These are phyloP conservation scores for Drosophila santomea DNA, from an alignment of 1,140 invertebrate genomes.

Conservation along the genomic window DNA sequence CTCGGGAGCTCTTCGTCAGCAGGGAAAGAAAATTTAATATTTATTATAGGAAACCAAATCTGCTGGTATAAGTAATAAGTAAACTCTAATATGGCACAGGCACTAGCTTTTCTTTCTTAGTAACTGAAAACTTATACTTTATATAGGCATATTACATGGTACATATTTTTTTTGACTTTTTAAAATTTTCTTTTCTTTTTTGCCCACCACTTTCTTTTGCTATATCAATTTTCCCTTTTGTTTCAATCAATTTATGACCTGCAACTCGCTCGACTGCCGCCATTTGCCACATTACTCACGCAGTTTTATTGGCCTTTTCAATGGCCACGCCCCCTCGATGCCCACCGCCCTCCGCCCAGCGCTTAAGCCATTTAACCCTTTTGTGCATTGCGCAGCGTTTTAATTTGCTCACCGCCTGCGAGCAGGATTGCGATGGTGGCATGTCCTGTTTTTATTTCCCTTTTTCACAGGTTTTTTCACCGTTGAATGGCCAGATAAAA, in stretches of 20 bases:
- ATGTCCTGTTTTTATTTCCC: constrained; percentile 14
- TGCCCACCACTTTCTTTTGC: constrained; percentile 16
- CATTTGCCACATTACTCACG: constrained; percentile 69
- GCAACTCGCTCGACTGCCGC: constrained; percentile 27
- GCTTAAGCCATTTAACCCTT: constrained; percentile 77
- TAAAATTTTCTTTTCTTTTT: too few relatives aligned
- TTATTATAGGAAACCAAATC: too few relatives aligned
- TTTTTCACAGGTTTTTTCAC: constrained; percentile 7
- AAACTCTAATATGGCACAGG: too few relatives aligned
- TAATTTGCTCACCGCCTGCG: constrained; percentile 62
- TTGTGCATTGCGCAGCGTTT: constrained; percentile 66
- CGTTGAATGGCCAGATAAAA: constrained; percentile 27
- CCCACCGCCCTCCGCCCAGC: constrained; percentile 5
- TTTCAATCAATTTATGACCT: constrained; percentile 74
- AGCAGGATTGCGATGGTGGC: constrained; percentile 30
- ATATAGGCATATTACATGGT: too few relatives aligned
- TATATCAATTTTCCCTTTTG: constrained; percentile 52
- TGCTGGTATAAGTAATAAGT: too few relatives aligned
- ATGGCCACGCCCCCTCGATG: constrained; percentile 45
- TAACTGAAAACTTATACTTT: too few relatives aligned
- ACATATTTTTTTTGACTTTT: too few relatives aligned
- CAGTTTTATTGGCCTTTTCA: constrained; percentile 69
- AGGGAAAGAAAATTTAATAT: not conserved
- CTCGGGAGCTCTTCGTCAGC: not conserved
- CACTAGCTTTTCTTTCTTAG: too few relatives aligned